Conservation (phyloP, 1,140 invertebrate genomes). For the Drosophila mayri region DNA sequence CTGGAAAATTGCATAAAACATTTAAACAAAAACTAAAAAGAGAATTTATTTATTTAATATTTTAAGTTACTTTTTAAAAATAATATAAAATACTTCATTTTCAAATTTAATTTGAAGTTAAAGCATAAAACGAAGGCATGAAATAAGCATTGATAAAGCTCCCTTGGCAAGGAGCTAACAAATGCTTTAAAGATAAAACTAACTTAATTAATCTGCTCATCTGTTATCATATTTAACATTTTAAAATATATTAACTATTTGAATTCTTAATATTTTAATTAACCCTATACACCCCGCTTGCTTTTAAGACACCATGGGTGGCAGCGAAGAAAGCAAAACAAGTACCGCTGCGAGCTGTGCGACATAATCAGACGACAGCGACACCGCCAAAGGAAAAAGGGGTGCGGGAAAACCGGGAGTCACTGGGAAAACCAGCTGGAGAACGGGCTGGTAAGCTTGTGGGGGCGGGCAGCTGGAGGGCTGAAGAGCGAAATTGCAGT, state of each 20-base stretch:
- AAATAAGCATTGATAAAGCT: not conserved
- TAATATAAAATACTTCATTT: too few relatives aligned
- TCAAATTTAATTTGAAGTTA: not conserved
- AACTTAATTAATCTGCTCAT: not conserved
- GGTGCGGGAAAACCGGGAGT: not conserved
- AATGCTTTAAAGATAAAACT: not conserved
- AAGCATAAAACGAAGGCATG: not conserved
- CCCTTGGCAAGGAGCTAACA: not conserved
- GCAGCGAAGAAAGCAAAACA: conserved; percentile 36
- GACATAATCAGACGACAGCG: conserved; percentile 68
- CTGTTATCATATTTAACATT: not conserved
- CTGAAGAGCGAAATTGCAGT: conserved; percentile 75
- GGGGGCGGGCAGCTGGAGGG: conserved; percentile 22
- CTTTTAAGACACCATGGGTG: conserved; percentile 12
- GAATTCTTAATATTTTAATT: not conserved
- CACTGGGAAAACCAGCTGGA: conserved; percentile 3
- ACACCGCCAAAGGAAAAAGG: conserved; percentile 27
- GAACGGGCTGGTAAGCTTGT: not conserved
- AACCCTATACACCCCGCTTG: conserved; percentile 2
- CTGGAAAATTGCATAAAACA: not conserved
- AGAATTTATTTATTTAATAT: not conserved
- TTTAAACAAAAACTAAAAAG: not conserved
- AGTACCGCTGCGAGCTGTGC: conserved; percentile 51
- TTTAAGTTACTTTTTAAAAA: too few relatives aligned
- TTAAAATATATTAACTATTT: not conserved